Evolutionary conservation across 2,888 invertebrate species (phyloP).

Genomic region (Chouioia cunea): DNA sequence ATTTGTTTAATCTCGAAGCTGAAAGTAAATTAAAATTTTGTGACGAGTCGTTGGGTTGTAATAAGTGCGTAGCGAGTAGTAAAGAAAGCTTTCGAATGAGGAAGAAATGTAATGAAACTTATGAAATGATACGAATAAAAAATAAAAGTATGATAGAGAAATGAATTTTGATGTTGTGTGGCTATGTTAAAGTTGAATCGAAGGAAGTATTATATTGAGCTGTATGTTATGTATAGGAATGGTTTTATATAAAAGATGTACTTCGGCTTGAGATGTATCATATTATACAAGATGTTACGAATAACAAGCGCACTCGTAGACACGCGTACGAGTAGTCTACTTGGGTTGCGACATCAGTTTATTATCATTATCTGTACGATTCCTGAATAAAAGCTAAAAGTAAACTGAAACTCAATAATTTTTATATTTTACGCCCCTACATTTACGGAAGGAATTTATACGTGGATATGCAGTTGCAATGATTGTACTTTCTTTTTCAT

Average conservation of each 20-base stretch:
- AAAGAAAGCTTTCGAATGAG: constrained; percentile 15
- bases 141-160: constrained; percentile 13
- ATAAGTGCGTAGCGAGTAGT: not conserved
- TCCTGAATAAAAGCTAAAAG: constrained; percentile 45
- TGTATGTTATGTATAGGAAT: constrained; percentile 64
- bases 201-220: constrained; percentile 65
- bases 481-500: no score
- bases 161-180: constrained; percentile 39
- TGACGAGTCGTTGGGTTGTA: not conserved
- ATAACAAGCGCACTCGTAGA: constrained; percentile 19
- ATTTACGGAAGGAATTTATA: no score
- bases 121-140: no score
- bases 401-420: constrained; percentile 18
- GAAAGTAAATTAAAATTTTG: constrained; percentile 21
- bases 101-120: no score
- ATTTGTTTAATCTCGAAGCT: constrained; percentile 36
- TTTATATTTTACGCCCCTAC: no score
- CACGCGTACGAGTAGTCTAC: constrained; percentile 7
- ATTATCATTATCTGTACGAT: constrained; percentile 45
- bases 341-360: constrained; percentile 29
- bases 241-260: constrained; percentile 58
- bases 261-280: constrained; percentile 62
- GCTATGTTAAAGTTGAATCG: constrained; percentile 63
- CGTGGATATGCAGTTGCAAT: no score
- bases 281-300: constrained; percentile 52